These are phyloP conservation scores for Typhlichthys subterraneus DNA, from an alignment of 2,797 vertebrate species.

Conservation along the genomic window DNA sequence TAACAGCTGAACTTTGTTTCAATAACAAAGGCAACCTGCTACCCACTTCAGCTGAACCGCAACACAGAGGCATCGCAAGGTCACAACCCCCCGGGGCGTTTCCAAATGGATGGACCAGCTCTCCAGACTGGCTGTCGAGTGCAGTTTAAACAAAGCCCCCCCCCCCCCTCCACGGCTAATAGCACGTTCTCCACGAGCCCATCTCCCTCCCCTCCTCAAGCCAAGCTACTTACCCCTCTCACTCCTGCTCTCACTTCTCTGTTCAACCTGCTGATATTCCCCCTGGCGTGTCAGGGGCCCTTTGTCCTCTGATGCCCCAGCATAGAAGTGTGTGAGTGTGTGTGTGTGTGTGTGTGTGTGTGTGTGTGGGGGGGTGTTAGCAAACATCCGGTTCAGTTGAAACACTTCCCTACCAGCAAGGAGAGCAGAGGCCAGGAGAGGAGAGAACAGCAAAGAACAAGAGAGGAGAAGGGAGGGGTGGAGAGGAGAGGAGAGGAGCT, in stretches of 20 bases:
- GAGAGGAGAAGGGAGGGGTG: neutral
- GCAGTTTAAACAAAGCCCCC: conserved; percentile 57
- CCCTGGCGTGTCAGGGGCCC: conserved; percentile 36
- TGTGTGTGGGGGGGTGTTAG: conserved; percentile 2
- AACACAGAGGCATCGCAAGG: conserved; percentile 71
- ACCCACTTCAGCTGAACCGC: conserved; percentile 78
- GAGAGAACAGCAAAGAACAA: neutral
- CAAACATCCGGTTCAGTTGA: conserved; percentile 60
- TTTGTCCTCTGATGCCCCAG: conserved; percentile 44
- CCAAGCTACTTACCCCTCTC: neutral
- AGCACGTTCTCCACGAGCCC: conserved; percentile 27
- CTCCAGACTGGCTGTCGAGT: conserved; percentile 68
- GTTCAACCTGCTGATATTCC: conserved; percentile 43
- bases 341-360: too few species aligned
- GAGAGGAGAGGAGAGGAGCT: conserved; percentile 2
- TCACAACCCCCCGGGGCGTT: conserved; percentile 53
- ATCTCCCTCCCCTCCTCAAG: neutral
- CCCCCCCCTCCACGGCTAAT: conserved; percentile 1
- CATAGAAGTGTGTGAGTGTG: conserved; percentile 27
- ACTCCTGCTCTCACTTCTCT: conserved; percentile 17
- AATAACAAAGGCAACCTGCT: conserved; percentile 77
- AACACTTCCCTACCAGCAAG: conserved; percentile 40
- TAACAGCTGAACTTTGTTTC: conserved; percentile 73
- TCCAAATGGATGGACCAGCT: conserved; percentile 70
- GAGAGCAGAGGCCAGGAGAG: conserved; percentile 18